Conservation (phyloP, 1,140 invertebrate species). For the Lysiphlebus fabarum region DNA sequence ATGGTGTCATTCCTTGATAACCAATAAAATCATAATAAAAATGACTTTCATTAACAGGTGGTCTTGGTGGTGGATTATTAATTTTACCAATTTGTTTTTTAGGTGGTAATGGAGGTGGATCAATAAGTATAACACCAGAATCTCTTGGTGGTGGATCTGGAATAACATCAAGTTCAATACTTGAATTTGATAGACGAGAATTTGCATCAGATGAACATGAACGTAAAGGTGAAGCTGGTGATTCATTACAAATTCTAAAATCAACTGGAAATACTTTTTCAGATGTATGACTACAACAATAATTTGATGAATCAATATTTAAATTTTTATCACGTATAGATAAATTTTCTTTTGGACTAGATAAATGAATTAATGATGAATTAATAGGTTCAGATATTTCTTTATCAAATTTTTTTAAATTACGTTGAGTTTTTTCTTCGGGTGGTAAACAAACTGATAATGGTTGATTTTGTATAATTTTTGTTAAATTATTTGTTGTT, state of each 20-base stretch:
- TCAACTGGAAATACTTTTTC: conserved; percentile 50
- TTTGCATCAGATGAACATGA: conserved; percentile 45
- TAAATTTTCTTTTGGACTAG: conserved; percentile 49
- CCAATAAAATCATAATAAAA: conserved; percentile 64
- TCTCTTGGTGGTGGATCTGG: conserved; percentile 71
- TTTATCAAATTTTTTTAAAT: conserved; percentile 25
- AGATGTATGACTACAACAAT: conserved; percentile 30
- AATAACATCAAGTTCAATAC: conserved; percentile 54
- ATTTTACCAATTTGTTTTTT: conserved; percentile 64
- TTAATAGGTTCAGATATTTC: conserved; percentile 14
- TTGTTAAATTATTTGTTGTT: conserved; percentile 29
- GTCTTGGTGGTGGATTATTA: conserved; percentile 61
- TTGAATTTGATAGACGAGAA: conserved; percentile 46
- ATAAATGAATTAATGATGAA: conserved; percentile 41
- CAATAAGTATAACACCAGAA: conserved; percentile 56
- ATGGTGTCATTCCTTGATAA: conserved; percentile 51
- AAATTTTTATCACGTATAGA: conserved; percentile 36
- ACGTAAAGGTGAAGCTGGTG: conserved; percentile 42
- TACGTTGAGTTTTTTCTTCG: conserved; percentile 48
- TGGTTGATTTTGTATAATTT: conserved; percentile 56
- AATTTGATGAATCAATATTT: conserved; percentile 35
- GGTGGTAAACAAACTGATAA: conserved; percentile 67
- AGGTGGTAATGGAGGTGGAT: conserved; percentile 80
- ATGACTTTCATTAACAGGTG: conserved; percentile 60
- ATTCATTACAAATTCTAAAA: conserved; percentile 42